A percentile compares a stretch with the other conserved stretches of the same genome.
Conservation (phyloP, 2,797 vertebrate genomes). For the Zenarchopterus dispar region DNA sequence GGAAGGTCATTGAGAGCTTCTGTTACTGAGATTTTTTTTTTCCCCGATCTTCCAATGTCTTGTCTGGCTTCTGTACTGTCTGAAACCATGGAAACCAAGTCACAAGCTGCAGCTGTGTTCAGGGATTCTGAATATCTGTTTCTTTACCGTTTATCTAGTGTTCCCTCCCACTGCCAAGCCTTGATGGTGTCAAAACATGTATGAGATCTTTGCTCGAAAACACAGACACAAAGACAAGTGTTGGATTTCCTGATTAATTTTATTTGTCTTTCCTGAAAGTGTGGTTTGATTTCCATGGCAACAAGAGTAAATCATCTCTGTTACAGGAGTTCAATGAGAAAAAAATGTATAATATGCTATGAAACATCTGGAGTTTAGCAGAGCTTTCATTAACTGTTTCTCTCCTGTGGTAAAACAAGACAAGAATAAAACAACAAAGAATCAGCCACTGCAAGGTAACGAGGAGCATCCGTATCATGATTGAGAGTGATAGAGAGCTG, state of each 20-base stretch:
- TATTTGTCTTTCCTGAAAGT: not conserved
- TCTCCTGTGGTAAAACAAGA: not conserved
- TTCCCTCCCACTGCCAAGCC: not conserved
- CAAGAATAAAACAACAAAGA: slow-evolving; percentile 6
- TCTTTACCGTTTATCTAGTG: not conserved
- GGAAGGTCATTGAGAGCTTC: too few species aligned
- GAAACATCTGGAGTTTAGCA: not conserved
- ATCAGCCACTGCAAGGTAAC: slow-evolving; percentile 7
- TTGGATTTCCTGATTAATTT: not conserved
- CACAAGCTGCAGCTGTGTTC: not conserved
- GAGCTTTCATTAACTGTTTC: not conserved
- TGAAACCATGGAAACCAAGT: not conserved
- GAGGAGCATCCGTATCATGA: slow-evolving; percentile 64
- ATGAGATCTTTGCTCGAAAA: not conserved
- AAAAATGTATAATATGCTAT: too few species aligned
- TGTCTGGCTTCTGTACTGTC: not conserved
- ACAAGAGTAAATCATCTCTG: too few species aligned
- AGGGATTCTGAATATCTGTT: too few species aligned
- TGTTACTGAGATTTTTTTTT: too few species aligned
- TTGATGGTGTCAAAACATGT: not conserved
- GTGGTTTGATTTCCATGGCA: too few species aligned
- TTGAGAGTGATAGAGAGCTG: slow-evolving; percentile 80
- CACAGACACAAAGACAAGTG: not conserved
- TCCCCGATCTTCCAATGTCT: too few species aligned
- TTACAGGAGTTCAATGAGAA: too few species aligned